Evolutionary conservation across 64 coral and sea anemone species (phyloP), one percentile per base, ranked within the genome.

Genomic region (Stichodactyla mertensii): DNA sequence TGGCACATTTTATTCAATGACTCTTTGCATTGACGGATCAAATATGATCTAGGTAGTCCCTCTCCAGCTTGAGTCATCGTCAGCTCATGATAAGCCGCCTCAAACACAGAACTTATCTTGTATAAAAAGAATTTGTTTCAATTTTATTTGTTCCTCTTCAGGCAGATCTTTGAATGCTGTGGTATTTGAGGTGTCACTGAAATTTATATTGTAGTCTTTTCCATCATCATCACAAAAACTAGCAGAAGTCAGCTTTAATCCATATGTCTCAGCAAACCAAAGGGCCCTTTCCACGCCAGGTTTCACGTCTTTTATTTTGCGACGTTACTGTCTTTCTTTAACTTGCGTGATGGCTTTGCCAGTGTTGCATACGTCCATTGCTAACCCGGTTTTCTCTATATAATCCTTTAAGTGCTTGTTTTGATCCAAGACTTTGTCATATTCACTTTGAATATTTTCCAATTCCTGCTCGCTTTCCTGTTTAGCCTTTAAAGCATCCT

Each of bases 1-100:
- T 94, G 92, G 24, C 88, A 89, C 56, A 94, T 56, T 58, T 90
- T 15, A 54, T 89, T 93, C 16, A 94, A 22, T 12, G 64, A 58
- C 7, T 89, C 86, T 12, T 92, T 92, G 57, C 91, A 92, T 16
- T 93, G 92, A 55, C 78, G 87, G 16, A 94, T 94, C 6, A 94
- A 60, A 64, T 94, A 88, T 70, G 79, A 67, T 22, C 88, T 90
- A 77, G 88, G 88, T 9, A 94, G 23, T 52, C 27, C 52, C 52
- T 92, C 86, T 4, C 92, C 92, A 78, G 55, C 85, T 54, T 64
- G 52, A 69, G 79, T 84, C 92, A 94, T 84, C 1, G 88, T 94
- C 79, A 93, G 59, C 77, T 93, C 92, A 89, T 89, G 92, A 86
- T 93, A 93, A 4, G 84, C 82, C 13, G 83, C 22, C 53, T 93